Evolutionary conservation across 2,797 vertebrate genomes (phyloP).

Genomic region (Botia almorhae): DNA sequence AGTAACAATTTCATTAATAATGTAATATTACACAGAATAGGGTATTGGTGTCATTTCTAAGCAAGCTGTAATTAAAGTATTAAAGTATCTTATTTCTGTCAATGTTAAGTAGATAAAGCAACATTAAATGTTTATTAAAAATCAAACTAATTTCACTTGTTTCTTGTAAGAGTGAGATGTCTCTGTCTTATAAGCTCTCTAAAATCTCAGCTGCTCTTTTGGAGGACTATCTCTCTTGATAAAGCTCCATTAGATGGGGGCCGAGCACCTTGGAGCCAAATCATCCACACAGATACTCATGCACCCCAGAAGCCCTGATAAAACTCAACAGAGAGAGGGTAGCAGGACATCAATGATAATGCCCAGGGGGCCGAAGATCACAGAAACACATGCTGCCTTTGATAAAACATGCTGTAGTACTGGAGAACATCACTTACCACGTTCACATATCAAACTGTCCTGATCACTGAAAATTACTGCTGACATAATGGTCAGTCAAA

Average conservation of each 20-base stretch:
- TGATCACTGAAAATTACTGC: conserved; percentile 5
- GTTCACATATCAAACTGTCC: conserved; percentile 33
- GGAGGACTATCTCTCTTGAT: conserved; percentile 49
- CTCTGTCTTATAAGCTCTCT: conserved; percentile 7
- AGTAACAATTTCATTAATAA: too few relatives aligned
- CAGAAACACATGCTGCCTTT: conserved; percentile 63
- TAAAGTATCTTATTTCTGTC: not conserved
- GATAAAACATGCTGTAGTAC: conserved; percentile 66
- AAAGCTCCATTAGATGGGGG: conserved; percentile 32
- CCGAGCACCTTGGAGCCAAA: conserved; percentile 49
- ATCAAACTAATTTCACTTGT: not conserved
- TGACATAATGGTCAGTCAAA: not conserved
- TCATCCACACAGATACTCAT: conserved; percentile 34
- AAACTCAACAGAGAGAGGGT: conserved; percentile 28
- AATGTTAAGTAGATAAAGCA: not conserved
- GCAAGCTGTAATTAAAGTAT: not conserved
- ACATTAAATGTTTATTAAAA: not conserved
- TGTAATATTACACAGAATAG: too few relatives aligned
- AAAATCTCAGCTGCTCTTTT: conserved; percentile 35
- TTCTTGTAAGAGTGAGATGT: conserved; percentile 16
- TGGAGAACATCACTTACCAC: conserved; percentile 53
- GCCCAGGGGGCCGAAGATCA: conserved; percentile 61
- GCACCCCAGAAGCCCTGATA: conserved; percentile 53
- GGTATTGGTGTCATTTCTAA: not conserved
- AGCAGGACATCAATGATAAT: conserved; percentile 40